These are phyloP conservation scores for Diachasmimorpha longicaudata DNA, from an alignment of 1,140 invertebrate genomes.

Conservation along the genomic window DNA sequence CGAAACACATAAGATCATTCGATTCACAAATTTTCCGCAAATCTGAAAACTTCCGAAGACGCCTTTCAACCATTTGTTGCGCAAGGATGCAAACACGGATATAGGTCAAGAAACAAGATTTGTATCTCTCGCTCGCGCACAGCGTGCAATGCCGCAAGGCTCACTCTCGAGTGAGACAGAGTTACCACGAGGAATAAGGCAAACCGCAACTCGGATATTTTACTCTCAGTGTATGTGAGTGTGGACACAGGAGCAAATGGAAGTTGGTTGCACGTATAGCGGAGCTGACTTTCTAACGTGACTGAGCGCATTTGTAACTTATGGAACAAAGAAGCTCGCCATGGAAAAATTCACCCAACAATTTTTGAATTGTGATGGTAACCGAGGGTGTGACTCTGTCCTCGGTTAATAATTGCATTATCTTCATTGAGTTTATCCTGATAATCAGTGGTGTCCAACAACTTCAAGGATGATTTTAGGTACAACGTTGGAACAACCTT, in stretches of 20 bases:
- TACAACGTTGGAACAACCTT: background rate
- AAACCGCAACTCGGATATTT: background rate
- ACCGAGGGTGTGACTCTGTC: background rate
- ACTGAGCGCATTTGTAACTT: slow-evolving; percentile 54
- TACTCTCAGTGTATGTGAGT: background rate
- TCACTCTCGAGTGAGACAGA: background rate
- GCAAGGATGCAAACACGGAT: slow-evolving; percentile 59
- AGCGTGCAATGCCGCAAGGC: slow-evolving; percentile 35
- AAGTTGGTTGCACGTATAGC: slow-evolving; percentile 21
- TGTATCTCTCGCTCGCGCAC: slow-evolving; percentile 46
- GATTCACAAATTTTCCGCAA: background rate
- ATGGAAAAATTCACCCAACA: slow-evolving; percentile 27
- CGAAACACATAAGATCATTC: too few species aligned
- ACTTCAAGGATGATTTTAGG: background rate
- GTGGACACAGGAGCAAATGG: slow-evolving; percentile 28
- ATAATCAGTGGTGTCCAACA: too few species aligned
- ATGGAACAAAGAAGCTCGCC: slow-evolving; percentile 41
- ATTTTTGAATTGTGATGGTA: background rate
- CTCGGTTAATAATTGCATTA: background rate
- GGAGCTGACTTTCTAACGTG: slow-evolving; percentile 56
- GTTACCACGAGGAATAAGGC: background rate
- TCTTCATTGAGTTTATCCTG: background rate
- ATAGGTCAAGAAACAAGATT: slow-evolving; percentile 63
- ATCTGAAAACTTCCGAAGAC: slow-evolving; percentile 49
- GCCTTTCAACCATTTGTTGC: slow-evolving; percentile 50